Evolutionary conservation across 2,113 vertebrate species (phyloP).

Genomic region (Antechinus stuartii): DNA sequence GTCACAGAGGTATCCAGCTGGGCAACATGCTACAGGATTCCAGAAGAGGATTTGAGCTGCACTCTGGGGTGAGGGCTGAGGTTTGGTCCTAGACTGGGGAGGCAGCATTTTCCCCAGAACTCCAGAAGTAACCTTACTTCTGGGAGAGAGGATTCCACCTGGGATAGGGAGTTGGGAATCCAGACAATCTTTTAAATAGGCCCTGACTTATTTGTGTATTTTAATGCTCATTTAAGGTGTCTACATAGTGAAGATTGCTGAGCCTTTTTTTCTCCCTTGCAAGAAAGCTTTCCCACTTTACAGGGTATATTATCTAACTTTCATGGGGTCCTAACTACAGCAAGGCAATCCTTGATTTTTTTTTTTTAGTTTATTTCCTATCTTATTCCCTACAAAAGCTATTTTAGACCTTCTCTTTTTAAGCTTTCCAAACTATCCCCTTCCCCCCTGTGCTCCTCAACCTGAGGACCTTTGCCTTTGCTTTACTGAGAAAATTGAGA

Average conservation of each 20-base stretch:
- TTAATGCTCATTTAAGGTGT: neutral
- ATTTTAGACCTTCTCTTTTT: neutral
- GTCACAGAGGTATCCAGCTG: conserved; percentile 98
- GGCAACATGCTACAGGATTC: conserved; percentile 91
- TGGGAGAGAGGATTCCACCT: conserved; percentile 40
- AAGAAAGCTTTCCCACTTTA: neutral
- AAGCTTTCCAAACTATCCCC: neutral
- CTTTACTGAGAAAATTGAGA: neutral
- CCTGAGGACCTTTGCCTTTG: neutral
- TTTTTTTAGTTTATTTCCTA: neutral
- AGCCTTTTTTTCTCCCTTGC: neutral
- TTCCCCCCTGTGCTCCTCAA: neutral
- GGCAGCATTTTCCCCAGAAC: neutral
- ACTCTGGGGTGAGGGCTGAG: conserved; percentile 79
- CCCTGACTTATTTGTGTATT: neutral
- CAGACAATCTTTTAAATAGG: conserved; percentile 8
- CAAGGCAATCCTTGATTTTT: neutral
- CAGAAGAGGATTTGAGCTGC: conserved; percentile 83
- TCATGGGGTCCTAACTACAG: neutral
- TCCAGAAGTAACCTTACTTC: conserved; percentile 1
- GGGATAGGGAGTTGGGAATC: conserved; percentile 19
- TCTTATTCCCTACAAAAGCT: neutral
- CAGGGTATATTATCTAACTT: neutral
- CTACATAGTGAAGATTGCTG: neutral
- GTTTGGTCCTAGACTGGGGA: neutral